Base-by-base conservation (phyloP, 2,888 invertebrate species). In the Abscondita cerata region DNA sequence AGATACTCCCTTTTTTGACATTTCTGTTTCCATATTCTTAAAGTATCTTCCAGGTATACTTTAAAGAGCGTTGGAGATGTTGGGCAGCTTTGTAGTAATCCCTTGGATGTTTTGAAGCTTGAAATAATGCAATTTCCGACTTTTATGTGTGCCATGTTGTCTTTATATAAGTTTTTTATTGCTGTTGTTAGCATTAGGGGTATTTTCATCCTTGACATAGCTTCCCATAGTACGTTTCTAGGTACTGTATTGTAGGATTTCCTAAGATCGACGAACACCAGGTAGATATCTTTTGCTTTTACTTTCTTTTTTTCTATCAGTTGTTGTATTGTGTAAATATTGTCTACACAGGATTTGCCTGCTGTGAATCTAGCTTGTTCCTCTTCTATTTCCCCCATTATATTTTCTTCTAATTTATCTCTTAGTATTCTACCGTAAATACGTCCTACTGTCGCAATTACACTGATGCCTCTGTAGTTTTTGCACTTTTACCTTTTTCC, bases 21-120 rank as follows among this genome's bases (percentile, higher is more conserved):
- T n/a, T n/a, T n/a, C n/a, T n/a, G n/a, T n/a, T n/a, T n/a, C n/a
- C n/a, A n/a, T n/a, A n/a, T n/a, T n/a, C n/a, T n/a, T 2, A 53
- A 34, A 1, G 52, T 31, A 2, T 52, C 3, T 40, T 59, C 40
- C 11, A 59, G n/a, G 18, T n/a, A 59, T 4, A 52, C 11, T 52
- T 59, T 53, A 34, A 59, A 59, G 11, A 59, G 46, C 33, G 4
- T n/a, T n/a, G n/a, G n/a, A n/a, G n/a, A n/a, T n/a, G n/a, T n/a
- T n/a, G n/a, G n/a, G n/a, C n/a, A n/a, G n/a, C n/a, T n/a, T n/a
- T n/a, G n/a, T n/a, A n/a, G n/a, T n/a, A n/a, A n/a, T n/a, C n/a
- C n/a, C n/a, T n/a, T n/a, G n/a, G n/a, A n/a, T n/a, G n/a, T n/a
- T n/a, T n/a, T n/a, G n/a, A n/a, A n/a, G n/a, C n/a, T n/a, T n/a